Base-by-base conservation (phyloP, 2,797 vertebrate genomes). In the Microctenopoma lineatum region DNA sequence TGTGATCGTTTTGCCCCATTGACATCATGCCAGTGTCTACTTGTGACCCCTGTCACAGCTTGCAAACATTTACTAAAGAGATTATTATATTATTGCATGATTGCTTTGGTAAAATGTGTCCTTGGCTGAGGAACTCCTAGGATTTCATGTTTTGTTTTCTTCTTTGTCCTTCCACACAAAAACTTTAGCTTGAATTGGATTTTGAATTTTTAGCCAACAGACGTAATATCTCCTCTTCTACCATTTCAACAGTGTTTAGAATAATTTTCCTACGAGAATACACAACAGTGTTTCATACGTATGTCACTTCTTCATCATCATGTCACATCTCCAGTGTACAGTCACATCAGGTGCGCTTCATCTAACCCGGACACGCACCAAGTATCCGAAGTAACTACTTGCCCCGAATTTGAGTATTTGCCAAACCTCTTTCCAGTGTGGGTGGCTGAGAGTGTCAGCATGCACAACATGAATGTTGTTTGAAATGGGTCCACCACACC, bases 401-500 rank as follows among this genome's bases (percentile, higher is more conserved):
- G 2, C 36, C 15, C 16, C 27, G 45, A n/a, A 58, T 7, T 27
- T 32, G 25, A 52, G 14, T 16, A 32, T 10, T 12, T 0, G n/a
- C 7, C n/a, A 59, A 21, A 42, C 34, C 36, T 54, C 21, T 25
- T 7, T 63, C 3, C 1, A n/a, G 47, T 26, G 34, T 45, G 54
- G 27, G 54, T 18, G 27, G n/a, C 1, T 57, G 16, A 26, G 41
- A 18, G 32, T 52, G 74, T 51, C 56, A 45, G 27, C 41, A 25
- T 52, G 39, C 48, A 48, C 39, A 41, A 42, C 44, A 45, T 13
- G 1, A 45, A 29, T 60, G 21, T 39, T 39, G n/a, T 51, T 51
- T 51, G 26, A 53, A 61, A 41, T 52, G 10, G 26, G 21, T 53
- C 41, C 9, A 18, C 42, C 32, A 26, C 59, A 41, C 65, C 29